phyloP scores from a whole-genome alignment of 2,797 vertebrate species.

The Xenentodon cancila region DNA sequence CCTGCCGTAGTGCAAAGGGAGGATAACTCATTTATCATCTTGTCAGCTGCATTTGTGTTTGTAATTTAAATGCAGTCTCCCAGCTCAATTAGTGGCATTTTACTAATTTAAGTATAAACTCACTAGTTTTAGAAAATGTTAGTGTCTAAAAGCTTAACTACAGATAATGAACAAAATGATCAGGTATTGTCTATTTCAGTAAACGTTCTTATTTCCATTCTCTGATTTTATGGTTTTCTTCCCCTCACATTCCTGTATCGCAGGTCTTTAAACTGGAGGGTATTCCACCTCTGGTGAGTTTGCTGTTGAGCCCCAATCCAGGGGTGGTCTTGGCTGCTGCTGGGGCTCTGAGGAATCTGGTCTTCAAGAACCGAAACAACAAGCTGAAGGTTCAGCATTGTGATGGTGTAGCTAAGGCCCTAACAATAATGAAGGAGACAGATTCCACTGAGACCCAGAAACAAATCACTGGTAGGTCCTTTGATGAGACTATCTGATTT shows the following conservation, averaged over 20 bases:
- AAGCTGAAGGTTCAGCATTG: constrained; percentile 87
- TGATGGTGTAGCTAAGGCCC: constrained; percentile 83
- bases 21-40: not conserved
- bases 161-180: not conserved
- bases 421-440: constrained; percentile 85
- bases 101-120: no score
- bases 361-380: constrained; percentile 85
- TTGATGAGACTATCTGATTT: not conserved
- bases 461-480: constrained; percentile 87
- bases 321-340: constrained; percentile 83
- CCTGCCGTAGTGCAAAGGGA: constrained; percentile 24
- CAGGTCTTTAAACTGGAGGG: constrained; percentile 86
- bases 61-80: not conserved
- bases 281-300: constrained; percentile 84
- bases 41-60: not conserved
- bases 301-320: constrained; percentile 83
- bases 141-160: no score
- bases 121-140: no score
- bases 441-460: constrained; percentile 88
- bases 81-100: no score
- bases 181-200: not conserved
- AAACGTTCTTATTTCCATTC: not conserved
- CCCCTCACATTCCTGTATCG: not conserved
- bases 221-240: not conserved
- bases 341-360: constrained; percentile 91